Percentiles rank a stretch among this genome's conserved stretches.
These are phyloP conservation scores for Oncorhynchus masou DNA, from an alignment of 2,113 vertebrate species.

Conservation along the genomic window DNA sequence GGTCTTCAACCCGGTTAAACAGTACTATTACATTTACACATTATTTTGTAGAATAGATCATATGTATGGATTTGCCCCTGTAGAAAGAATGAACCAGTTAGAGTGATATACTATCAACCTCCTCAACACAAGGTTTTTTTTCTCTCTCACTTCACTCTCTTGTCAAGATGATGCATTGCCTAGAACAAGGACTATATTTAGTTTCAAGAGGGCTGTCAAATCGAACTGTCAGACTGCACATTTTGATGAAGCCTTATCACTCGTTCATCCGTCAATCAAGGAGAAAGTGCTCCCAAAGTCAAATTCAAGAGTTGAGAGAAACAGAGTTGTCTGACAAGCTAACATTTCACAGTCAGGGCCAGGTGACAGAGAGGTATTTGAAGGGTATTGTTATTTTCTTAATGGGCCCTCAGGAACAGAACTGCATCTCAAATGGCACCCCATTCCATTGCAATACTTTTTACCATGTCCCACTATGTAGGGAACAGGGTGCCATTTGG, in stretches of 20 bases:
- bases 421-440: not conserved
- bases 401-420: not conserved
- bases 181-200: constrained; percentile 69
- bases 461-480: no score
- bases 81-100: no score
- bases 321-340: constrained; percentile 51
- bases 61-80: no score
- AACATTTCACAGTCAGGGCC: constrained; percentile 45
- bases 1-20: not conserved
- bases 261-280: constrained; percentile 67
- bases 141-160: constrained; percentile 21
- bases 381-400: constrained; percentile 21
- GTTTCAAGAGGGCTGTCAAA: constrained; percentile 71
- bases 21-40: not conserved
- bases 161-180: constrained; percentile 69
- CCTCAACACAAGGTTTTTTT: constrained; percentile 19
- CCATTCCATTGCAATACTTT: not conserved
- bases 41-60: no score
- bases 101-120: constrained; percentile 1
- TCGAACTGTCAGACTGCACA: constrained; percentile 68
- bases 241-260: constrained; percentile 67
- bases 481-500: not conserved
- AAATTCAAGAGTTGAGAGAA: constrained; percentile 57
- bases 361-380: constrained; percentile 21
- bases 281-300: constrained; percentile 63